phyloP scores from a whole-genome alignment of 1,140 invertebrate genomes.

The Leguminivora glycinivorella region DNA sequence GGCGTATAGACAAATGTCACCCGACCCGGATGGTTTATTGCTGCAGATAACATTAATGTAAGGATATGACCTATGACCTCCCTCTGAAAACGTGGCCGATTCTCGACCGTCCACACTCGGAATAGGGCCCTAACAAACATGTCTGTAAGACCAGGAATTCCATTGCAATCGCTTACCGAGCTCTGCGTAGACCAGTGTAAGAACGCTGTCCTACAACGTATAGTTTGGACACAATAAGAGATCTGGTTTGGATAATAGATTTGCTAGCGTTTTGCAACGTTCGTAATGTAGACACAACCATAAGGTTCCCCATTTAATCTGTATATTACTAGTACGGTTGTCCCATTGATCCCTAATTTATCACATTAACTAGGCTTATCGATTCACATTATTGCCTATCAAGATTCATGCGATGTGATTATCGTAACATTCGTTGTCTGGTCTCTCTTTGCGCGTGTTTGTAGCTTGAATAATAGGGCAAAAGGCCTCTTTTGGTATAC shows the following conservation, averaged over 20 bases:
- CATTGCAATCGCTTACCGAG: background rate
- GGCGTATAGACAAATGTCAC: slow-evolving; percentile 43
- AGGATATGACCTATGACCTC: slow-evolving; percentile 49
- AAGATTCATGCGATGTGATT: slow-evolving; percentile 16
- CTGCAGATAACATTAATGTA: slow-evolving; percentile 52
- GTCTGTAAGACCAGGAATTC: background rate
- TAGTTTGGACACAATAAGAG: background rate
- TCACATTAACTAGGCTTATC: slow-evolving; percentile 42
- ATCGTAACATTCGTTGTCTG: background rate
- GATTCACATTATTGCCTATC: slow-evolving; percentile 30
- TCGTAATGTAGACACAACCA: background rate
- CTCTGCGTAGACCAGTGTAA: background rate
- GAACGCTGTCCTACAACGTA: background rate
- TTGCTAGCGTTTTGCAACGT: background rate
- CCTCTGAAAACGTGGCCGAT: slow-evolving; percentile 17
- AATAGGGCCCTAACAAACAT: background rate
- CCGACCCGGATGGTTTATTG: slow-evolving; percentile 40
- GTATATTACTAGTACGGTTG: slow-evolving; percentile 1
- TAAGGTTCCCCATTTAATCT: background rate
- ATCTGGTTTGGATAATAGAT: background rate
- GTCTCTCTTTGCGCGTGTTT: background rate
- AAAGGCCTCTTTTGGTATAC: background rate
- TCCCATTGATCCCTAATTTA: slow-evolving; percentile 40
- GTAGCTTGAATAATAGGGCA: background rate
- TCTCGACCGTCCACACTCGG: background rate